Base-by-base conservation (phyloP, 2,888 invertebrate genomes). In the Geophilus truncorum region DNA sequence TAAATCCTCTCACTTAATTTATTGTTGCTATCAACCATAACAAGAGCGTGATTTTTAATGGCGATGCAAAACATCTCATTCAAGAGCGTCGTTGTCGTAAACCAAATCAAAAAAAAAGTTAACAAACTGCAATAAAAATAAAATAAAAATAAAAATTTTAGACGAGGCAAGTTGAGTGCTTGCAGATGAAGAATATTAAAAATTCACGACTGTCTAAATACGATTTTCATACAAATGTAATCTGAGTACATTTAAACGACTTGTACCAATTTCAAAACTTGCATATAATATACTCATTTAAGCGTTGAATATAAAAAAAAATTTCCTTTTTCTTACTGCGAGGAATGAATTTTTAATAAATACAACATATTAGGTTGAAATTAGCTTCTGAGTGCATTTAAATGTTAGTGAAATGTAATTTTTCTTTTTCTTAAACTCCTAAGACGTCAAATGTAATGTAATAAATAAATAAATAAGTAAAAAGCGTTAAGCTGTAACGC, bases 11-110 rank as follows among this genome's bases (percentile, higher is more conserved):
- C 62, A 62, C 25, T 28, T 25, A 62, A 62, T 62, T 62, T 62
- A 62, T 62, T 28, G 62, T 28, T 25, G 62, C 62, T 25, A 62
- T 62, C 62, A 62, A 62, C 62, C 7, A 62, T 10, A 62, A 62
- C 62, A 62, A 7, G 45, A 15, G 9, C 62, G 62, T 28, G 62
- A 62, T 62, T 62, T 62, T 62, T 62, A 62, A 62, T 62, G 25
- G 62, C 62, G 62, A 62, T 25, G 62, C 62, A 62, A 62, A 62
- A 62, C 62, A 62, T 25, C 62, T 62, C 62, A 62, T 62, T 62
- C 62, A 12, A 25, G 25, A 25, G 62, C 62, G 12, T 12, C n/a
- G n/a, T 62, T 25, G 23, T 10, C 23, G 15, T 23, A 62, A 25
- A 15, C 23, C 23, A 21, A 62, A 23, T 25, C 3, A 6, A 25